Evolutionary conservation across 1,140 invertebrate species (phyloP), one percentile per base, ranked within the genome.

Genomic region (Scaptomyza pallida): DNA sequence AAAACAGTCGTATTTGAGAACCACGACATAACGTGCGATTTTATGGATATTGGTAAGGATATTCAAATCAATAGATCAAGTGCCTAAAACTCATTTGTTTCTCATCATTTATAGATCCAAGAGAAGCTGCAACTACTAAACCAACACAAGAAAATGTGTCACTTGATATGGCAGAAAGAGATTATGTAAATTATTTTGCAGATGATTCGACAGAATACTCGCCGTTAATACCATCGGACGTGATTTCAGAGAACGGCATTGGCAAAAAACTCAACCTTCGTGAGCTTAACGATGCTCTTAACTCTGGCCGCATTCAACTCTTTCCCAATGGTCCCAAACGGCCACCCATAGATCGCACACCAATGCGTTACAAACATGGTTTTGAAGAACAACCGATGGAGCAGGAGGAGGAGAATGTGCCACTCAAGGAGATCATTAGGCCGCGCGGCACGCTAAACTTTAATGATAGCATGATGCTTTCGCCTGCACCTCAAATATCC

Each of bases 311-410:
- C 6, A 81, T 88, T 13, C 61, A 69, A 23, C 26, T 88, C 0
- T 81, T 78, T 67, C 65, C 71, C 1, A 65, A 86, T 52, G 81
- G 82, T 0, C 81, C 81, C 8, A 88, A 55, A 47, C 88, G 82
- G 0, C 81, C 81, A 12, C 68, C 40, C 0, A 82, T 74, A 1
- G 81, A 88, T 69, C 55, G 50, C 12, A 81, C 30, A n/a, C n/a
- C 12, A 1, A 60, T 48, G 0, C 59, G 52, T 5, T 72, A 60
- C 15, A 78, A 61, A 59, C 23, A 43, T 16, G 60, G 50, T 5
- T 8, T 65, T 2, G 61, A 70, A 2, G 15, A 55, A 2, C 44
- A 76, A 2, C 19, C 13, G 3, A 13, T 10, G 17, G 60, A 26
- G 6, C 2, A 26, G 23, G 23, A 33, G n/a, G n/a, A 68, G 0